Evolutionary conservation across 2,797 vertebrate species (phyloP), one percentile per base, ranked within the genome.

Genomic region (Allobates femoralis): DNA sequence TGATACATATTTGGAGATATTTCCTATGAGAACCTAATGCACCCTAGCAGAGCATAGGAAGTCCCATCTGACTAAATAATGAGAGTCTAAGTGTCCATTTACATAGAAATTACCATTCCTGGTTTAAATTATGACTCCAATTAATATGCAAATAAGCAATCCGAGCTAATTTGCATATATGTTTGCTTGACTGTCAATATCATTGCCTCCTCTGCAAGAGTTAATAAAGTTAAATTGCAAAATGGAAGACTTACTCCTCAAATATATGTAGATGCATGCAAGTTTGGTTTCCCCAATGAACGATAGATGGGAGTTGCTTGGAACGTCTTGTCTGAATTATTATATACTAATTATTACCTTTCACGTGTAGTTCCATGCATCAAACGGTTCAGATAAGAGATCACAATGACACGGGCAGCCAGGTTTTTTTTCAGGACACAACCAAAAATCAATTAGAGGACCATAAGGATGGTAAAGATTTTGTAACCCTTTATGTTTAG

Each of bases 91-190:
- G 67, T 75, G 81, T 83, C 81, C 69, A 83, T 83, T 83, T 83
- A 83, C 81, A 83, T 83, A 83, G 81, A 83, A 83, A 83, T 83
- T 83, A 83, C 81, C 37, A 26, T 74, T 75, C 69, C 69, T 16
- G 69, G 30, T 73, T 83, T 83, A 83, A 83, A 83, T 83, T 83
- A 83, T 83, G 69, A 62, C 69, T 83, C 81, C 81, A 83, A 83
- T 83, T 83, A 83, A 83, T 83, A 83, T 83, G 81, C 81, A 83
- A 83, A 83, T 83, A 46, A 75, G 81, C 81, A 83, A 75, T 75
- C 37, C 18, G 14, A 28, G n/a, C 69, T 83, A 58, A 83, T 83
- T 83, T 74, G 69, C 81, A 83, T 83, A 82, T 82, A 73, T 73
- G 67, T 83, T 75, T 83, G 81, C 67, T 50, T 83, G 67, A 30